Base-by-base conservation (phyloP, 2,113 vertebrate species). In the Lethenteron reissneri region DNA sequence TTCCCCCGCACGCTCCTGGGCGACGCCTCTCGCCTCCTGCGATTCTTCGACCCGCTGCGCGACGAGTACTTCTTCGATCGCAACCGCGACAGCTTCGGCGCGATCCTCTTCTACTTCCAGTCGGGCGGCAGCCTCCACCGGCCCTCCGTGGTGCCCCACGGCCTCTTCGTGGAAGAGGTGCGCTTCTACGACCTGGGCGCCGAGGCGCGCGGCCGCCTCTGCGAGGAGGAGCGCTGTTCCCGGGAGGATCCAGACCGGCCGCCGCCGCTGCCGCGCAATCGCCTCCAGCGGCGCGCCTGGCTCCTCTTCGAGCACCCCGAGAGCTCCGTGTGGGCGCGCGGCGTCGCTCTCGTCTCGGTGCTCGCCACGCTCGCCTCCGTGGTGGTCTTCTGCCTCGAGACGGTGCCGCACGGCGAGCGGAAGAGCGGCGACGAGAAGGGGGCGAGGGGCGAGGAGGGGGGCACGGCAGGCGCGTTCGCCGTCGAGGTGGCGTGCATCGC, bases 101-200 rank as follows among this genome's bases (percentile, higher is more conserved):
- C 64, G n/a, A 21, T 68, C n/a, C 64, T 68, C n/a, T 68, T 17
- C 64, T 68, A 68, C 64, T 68, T 17, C 64, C 64, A 68, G 21
- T 68, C 64, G 11, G 64, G 64, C n/a, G 64, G 64, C 11, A 68
- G n/a, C n/a, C 64, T 68, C 64, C n/a, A 68, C n/a, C 64, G 64
- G 64, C 64, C 64, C 9, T n/a, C 9, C 64, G 21, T 9, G n/a
- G 64, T 68, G 9, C 64, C 64, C 64, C 21, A 68, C 64, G 21
- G 21, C 21, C n/a, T 68, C n/a, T 68, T 68, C 64, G 21, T 68
- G 9, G 10, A 68, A 11, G 64, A 68, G 64, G n/a, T 68, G 9
- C n/a, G n/a, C 21, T 68, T 68, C 64, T 68, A 68, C 64, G 64
- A 68, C n/a, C n/a, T 68, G 64, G 64, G 64, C 8, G 8, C n/a